Evolutionary conservation across 2,113 vertebrate genomes (phyloP), one percentile per base, ranked within the genome.

Genomic region (Alces alces): DNA sequence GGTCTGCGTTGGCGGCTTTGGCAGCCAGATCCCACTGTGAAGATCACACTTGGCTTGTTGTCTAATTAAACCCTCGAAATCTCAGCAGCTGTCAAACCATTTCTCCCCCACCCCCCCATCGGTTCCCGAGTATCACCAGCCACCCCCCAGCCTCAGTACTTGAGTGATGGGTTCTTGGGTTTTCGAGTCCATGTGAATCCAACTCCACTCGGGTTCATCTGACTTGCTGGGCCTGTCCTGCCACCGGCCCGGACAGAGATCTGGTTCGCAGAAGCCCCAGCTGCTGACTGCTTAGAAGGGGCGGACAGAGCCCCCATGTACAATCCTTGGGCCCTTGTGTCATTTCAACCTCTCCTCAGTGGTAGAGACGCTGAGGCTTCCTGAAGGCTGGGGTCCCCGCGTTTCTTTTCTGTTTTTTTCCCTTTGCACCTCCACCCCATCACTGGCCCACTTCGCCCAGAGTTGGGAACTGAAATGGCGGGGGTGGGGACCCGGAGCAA

Each of bases 11-110:
- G 92, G 96, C 2, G 73, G 97, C 45, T 83, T 47, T 96, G 97
- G 94, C 96, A 95, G 94, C 58, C 57, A 73, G 70, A 50, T 80
- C 78, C 60, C 84, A 80, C 92, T 93, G 87, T 76, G 95, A 95
- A 93, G 86, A 76, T 89, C 97, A 92, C 96, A 96, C 93, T 98
- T 97, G 89, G 94, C 93, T 98, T 16, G 3, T 30, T 97, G 96
- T 97, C 98, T 97, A 79, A 96, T 93, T 84, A 98, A 98, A 96
- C 89, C 60, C 89, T 89, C 0, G 5, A 91, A 95, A 89, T 95
- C 96, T 70, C 86, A 79, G 43, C 97, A 97, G 96, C 93, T 97
- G 96, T 95, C 97, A 97, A 90, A 85, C 43, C 70, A 33, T 13
- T 15, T 55, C 61, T 79, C 21, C 11, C 54, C 36, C 2, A 0